These are phyloP conservation scores for Papilio elwesi DNA, from an alignment of 2,888 invertebrate species.

Conservation along the genomic window DNA sequence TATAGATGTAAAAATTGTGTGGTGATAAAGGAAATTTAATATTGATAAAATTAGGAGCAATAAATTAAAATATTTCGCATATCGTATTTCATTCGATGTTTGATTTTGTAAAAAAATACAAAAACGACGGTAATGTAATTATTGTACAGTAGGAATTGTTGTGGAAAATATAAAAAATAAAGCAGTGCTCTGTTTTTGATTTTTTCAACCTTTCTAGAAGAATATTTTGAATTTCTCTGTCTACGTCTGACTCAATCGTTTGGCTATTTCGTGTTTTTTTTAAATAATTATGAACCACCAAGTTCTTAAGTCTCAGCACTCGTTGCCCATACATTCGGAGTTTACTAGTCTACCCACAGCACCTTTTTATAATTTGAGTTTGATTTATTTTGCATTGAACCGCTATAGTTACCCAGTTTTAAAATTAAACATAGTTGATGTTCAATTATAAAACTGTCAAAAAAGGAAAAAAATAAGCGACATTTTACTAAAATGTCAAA, in stretches of 20 bases:
- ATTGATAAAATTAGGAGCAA: constrained; percentile 63
- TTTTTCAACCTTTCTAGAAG: not conserved
- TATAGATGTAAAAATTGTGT: constrained; percentile 5
- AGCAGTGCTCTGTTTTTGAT: constrained; percentile 46
- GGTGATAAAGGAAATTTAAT: not conserved
- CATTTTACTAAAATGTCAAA: constrained; percentile 27
- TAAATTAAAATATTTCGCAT: constrained; percentile 67
- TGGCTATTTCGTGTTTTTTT: not conserved
- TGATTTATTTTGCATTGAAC: not conserved
- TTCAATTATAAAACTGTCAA: not conserved
- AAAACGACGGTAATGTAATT: constrained; percentile 54
- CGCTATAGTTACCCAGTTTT: not conserved
- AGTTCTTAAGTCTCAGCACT: no score
- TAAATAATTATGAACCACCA: no score
- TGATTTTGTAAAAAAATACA: constrained; percentile 62
- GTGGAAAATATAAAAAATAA: constrained; percentile 66
- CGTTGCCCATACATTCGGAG: no score
- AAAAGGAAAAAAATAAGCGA: not conserved
- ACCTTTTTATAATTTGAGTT: no score
- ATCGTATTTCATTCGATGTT: constrained; percentile 60
- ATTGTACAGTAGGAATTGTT: constrained; percentile 69
- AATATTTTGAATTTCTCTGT: no score
- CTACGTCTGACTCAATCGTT: not conserved
- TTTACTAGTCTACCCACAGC: no score
- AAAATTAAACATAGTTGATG: no score